A percentile compares a stretch with the other conserved stretches of the same genome.
These are phyloP conservation scores for Naja naja DNA, from an alignment of 2,113 vertebrate species.

Conservation along the genomic window DNA sequence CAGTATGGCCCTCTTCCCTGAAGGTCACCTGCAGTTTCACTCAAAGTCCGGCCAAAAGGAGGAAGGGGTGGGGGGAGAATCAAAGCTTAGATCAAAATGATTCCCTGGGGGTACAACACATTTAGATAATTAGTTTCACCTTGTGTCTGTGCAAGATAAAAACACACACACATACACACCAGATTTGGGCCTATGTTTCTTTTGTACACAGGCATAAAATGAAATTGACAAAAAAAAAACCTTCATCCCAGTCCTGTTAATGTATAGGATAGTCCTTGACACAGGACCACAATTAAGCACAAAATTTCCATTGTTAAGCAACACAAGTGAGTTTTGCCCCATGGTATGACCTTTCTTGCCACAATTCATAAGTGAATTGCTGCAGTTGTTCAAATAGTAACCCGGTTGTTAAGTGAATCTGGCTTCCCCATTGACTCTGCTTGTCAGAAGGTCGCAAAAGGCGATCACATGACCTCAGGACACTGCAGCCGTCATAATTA, in stretches of 20 bases:
- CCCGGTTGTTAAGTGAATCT: neutral
- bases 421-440: neutral
- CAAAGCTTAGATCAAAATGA: constrained; percentile 70
- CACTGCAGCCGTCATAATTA: neutral
- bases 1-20: constrained; percentile 59
- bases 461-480: neutral
- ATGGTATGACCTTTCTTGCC: neutral
- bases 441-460: neutral
- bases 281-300: neutral
- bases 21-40: constrained; percentile 69
- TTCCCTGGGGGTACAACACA: constrained; percentile 65
- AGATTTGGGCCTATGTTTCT: constrained; percentile 54
- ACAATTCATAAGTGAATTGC: neutral
- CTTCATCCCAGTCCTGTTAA: neutral
- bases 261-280: neutral
- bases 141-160: constrained; percentile 66
- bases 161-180: constrained; percentile 7
- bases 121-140: constrained; percentile 71
- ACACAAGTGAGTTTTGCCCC: neutral
- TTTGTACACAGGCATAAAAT: constrained; percentile 39
- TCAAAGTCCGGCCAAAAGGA: constrained; percentile 61
- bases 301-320: neutral
- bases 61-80: neutral
- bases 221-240: neutral
- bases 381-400: neutral